Evolutionary conservation across 2,113 vertebrate genomes (phyloP).

Genomic region (Accipiter virgatus): DNA sequence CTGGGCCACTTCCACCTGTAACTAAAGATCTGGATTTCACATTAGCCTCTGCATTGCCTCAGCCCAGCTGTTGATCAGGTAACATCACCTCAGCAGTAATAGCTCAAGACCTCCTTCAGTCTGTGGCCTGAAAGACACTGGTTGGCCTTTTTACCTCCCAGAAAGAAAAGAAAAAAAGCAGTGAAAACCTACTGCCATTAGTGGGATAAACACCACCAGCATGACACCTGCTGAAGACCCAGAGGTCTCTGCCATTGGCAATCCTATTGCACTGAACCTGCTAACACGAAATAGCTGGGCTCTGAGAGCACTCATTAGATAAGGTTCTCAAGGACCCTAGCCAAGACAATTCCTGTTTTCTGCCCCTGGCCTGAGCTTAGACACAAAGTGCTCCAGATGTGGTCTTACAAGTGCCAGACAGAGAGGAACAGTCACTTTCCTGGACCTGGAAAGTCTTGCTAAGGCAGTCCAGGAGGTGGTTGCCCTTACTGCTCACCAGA

Average conservation of each 20-base stretch:
- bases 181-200: not conserved
- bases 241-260: not conserved
- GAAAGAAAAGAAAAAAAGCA: not conserved
- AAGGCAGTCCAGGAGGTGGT: not conserved
- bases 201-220: not conserved
- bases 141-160: not conserved
- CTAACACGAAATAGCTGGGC: not conserved
- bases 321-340: not conserved
- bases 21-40: not conserved
- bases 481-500: not conserved
- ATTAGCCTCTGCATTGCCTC: not conserved
- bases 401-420: not conserved
- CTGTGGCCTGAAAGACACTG: not conserved
- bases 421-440: not conserved
- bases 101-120: not conserved
- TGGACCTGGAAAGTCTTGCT: not conserved
- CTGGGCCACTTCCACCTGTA: not conserved
- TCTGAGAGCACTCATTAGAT: not conserved
- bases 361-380: not conserved
- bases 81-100: not conserved
- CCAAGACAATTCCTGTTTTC: not conserved
- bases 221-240: not conserved
- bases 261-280: not conserved
- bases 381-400: not conserved
- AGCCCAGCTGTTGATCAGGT: not conserved